A percentile compares a stretch with the other conserved stretches of the same genome.
Conservation (phyloP, 2,797 vertebrate species). For the Darevskia nairensis region DNA sequence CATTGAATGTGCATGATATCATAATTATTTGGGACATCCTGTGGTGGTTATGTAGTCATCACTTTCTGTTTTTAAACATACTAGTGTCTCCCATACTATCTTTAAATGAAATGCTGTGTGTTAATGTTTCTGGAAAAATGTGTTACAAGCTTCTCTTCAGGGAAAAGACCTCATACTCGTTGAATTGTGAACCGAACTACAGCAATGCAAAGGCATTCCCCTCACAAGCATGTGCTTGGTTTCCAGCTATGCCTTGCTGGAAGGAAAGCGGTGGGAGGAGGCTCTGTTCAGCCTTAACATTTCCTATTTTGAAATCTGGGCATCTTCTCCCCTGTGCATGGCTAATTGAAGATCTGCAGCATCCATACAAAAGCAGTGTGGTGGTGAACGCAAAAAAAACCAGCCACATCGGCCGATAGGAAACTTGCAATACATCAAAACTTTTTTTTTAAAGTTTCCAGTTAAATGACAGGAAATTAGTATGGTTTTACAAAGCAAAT, state of each 20-base stretch:
- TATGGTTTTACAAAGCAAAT: conserved; percentile 68
- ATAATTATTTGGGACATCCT: conserved; percentile 29
- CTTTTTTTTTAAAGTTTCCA: conserved; percentile 42
- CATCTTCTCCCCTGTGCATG: conserved; percentile 66
- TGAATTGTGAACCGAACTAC: conserved; percentile 60
- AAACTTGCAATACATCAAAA: conserved; percentile 59
- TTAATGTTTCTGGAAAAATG: conserved; percentile 52
- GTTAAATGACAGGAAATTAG: conserved; percentile 63
- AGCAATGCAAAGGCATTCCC: conserved; percentile 60
- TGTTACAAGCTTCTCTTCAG: conserved; percentile 71
- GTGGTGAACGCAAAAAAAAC: conserved; percentile 35
- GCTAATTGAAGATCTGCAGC: conserved; percentile 61
- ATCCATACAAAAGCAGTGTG: conserved; percentile 47
- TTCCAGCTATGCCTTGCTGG: conserved; percentile 36
- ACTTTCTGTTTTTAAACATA: conserved; percentile 56
- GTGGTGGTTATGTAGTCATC: conserved; percentile 39
- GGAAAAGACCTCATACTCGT: conserved; percentile 66
- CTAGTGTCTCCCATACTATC: conserved; percentile 55
- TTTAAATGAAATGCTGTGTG: conserved; percentile 52
- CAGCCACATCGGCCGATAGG: conserved; percentile 46
- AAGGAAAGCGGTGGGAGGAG: conserved; percentile 2
- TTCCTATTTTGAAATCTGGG: conserved; percentile 37
- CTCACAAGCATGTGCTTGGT: background rate
- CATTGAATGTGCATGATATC: conserved; percentile 13
- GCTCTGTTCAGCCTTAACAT: conserved; percentile 21